phyloP scores from a whole-genome alignment of 2,113 vertebrate genomes.

The Tragelaphus scriptus region DNA sequence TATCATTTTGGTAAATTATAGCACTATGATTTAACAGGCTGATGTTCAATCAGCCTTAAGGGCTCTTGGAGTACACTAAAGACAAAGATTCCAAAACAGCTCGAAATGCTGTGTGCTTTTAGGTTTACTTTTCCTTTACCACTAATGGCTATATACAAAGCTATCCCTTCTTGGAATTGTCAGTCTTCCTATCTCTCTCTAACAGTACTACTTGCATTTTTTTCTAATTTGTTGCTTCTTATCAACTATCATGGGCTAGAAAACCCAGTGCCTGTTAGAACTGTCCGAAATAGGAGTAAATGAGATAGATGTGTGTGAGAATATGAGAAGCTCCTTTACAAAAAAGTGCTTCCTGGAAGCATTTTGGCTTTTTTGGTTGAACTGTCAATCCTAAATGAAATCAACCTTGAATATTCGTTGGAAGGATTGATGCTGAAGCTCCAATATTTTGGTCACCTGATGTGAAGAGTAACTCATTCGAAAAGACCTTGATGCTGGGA shows the following conservation, averaged over 20 bases:
- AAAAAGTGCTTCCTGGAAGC: not conserved
- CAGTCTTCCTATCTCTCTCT: not conserved
- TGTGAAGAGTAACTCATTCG: not conserved
- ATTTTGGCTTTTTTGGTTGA: not conserved
- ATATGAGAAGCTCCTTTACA: not conserved
- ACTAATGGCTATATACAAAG: not conserved
- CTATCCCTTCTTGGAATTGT: not conserved
- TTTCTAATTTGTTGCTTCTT: not conserved
- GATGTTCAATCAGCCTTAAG: not conserved
- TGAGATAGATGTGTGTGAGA: not conserved
- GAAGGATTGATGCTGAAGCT: not conserved
- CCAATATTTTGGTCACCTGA: not conserved
- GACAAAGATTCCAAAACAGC: not conserved
- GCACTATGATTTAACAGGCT: not conserved
- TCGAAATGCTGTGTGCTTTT: not conserved
- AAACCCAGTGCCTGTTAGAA: not conserved
- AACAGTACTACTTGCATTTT: not conserved
- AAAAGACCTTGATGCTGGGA: not conserved
- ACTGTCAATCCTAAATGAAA: not conserved
- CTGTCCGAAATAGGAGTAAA: not conserved
- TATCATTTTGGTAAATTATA: not conserved
- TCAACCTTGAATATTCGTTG: not conserved
- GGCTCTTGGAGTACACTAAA: not conserved
- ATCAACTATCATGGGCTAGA: not conserved
- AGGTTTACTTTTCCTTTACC: not conserved